These are phyloP conservation scores for Vanessa tameamea DNA, from an alignment of 1,140 invertebrate genomes.

Conservation along the genomic window DNA sequence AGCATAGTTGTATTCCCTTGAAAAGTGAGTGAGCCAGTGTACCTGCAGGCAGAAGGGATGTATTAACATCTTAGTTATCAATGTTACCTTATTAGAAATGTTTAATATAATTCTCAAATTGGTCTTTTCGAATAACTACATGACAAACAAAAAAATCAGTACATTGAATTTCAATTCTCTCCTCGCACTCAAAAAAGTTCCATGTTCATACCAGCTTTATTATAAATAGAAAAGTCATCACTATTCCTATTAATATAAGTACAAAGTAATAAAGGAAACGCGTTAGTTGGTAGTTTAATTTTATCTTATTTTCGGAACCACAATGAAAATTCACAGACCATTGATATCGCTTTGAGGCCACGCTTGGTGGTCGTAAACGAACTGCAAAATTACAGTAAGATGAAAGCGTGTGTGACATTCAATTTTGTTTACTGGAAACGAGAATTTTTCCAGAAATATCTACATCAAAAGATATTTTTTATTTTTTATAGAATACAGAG, in stretches of 20 bases:
- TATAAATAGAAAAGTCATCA: too few species aligned
- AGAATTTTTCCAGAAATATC: conserved; percentile 34
- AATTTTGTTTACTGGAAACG: conserved; percentile 31
- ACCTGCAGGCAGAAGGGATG: too few species aligned
- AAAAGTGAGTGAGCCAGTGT: too few species aligned
- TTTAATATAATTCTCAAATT: too few species aligned
- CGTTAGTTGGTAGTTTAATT: not conserved
- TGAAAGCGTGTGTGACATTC: conserved; percentile 38
- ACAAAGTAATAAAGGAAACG: conserved; percentile 1
- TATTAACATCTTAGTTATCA: too few species aligned
- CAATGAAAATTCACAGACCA: conserved; percentile 38
- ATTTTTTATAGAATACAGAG: not conserved
- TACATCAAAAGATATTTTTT: not conserved
- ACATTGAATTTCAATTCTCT: too few species aligned
- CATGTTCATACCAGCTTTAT: too few species aligned
- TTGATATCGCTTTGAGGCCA: conserved; percentile 37
- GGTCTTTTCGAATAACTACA: too few species aligned
- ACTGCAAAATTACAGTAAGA: conserved; percentile 47
- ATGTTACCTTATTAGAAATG: too few species aligned
- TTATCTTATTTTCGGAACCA: conserved; percentile 15
- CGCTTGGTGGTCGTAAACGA: conserved; percentile 44
- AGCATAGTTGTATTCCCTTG: too few species aligned
- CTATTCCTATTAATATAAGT: not conserved
- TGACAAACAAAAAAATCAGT: too few species aligned
- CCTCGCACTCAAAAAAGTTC: too few species aligned